Conservation (phyloP, 2,888 invertebrate genomes). For the Dicyrtomina minuta region DNA sequence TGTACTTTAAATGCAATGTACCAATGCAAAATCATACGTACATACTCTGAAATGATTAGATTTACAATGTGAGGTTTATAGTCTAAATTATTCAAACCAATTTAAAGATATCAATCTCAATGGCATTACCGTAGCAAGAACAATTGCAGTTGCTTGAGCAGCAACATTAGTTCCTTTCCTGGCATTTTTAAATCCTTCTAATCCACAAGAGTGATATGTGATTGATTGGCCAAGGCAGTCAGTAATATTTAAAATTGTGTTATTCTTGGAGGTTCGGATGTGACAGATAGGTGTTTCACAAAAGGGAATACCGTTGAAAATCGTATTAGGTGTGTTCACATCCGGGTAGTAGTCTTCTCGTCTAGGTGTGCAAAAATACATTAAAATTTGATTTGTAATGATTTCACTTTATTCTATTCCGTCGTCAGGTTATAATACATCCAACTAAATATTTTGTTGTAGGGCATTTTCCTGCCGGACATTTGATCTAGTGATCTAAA, state of each 20-base stretch:
- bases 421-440: no score
- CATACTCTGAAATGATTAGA: neutral
- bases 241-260: constrained; percentile 78
- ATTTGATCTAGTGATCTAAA: no score
- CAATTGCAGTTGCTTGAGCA: constrained; percentile 89
- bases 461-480: no score
- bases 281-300: constrained; percentile 80
- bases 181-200: constrained; percentile 92
- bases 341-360: constrained; percentile 73
- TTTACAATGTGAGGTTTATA: neutral
- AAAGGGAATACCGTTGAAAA: constrained; percentile 76
- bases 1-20: no score
- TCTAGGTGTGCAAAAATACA: constrained; percentile 54
- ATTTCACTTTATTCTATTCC: neutral
- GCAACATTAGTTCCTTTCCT: constrained; percentile 95
- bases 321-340: constrained; percentile 66
- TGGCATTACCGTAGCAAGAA: constrained; percentile 73
- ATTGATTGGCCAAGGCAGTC: constrained; percentile 65
- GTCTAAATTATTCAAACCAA: neutral
- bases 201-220: constrained; percentile 69
- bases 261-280: constrained; percentile 80
- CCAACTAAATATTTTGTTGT: no score
- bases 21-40: neutral
- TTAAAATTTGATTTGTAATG: neutral
- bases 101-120: no score